These are phyloP conservation scores for Nylanderia fulva DNA, from an alignment of 1,140 invertebrate genomes.

Conservation along the genomic window DNA sequence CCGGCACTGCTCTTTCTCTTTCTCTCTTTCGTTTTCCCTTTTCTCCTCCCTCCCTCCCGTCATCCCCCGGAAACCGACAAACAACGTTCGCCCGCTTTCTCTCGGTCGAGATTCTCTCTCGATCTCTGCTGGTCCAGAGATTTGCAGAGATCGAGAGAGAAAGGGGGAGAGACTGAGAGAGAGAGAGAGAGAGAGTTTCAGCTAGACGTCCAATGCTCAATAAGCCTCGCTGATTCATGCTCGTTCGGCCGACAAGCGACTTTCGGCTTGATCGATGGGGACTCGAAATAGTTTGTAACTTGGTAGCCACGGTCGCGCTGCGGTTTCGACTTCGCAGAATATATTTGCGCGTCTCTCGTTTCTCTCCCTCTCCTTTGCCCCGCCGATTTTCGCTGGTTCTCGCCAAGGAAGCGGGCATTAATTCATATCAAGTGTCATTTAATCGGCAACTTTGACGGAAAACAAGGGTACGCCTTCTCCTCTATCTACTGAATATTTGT, in stretches of 20 bases:
- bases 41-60: not conserved
- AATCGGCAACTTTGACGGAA: conserved; percentile 55
- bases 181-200: conserved; percentile 44
- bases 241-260: conserved; percentile 70
- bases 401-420: conserved; percentile 61
- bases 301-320: conserved; percentile 52
- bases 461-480: too few relatives aligned
- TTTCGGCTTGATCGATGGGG: conserved; percentile 72
- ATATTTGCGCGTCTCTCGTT: conserved; percentile 48
- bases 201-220: conserved; percentile 57
- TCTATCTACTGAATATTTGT: too few relatives aligned
- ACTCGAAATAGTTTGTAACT: conserved; percentile 73
- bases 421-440: conserved; percentile 42
- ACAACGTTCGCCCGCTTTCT: conserved; percentile 46
- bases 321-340: conserved; percentile 70
- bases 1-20: conserved; percentile 44
- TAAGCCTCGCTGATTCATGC: conserved; percentile 74
- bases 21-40: conserved; percentile 4
- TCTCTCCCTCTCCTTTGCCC: not conserved
- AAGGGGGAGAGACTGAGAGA: too few relatives aligned
- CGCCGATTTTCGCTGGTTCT: not conserved
- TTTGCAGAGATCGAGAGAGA: conserved; percentile 23
- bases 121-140: conserved; percentile 5
- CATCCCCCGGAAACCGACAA: conserved; percentile 26
- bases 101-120: conserved; percentile 22